Base-by-base conservation (phyloP, 1,140 invertebrate genomes). In the Drosophila micromelanica region DNA sequence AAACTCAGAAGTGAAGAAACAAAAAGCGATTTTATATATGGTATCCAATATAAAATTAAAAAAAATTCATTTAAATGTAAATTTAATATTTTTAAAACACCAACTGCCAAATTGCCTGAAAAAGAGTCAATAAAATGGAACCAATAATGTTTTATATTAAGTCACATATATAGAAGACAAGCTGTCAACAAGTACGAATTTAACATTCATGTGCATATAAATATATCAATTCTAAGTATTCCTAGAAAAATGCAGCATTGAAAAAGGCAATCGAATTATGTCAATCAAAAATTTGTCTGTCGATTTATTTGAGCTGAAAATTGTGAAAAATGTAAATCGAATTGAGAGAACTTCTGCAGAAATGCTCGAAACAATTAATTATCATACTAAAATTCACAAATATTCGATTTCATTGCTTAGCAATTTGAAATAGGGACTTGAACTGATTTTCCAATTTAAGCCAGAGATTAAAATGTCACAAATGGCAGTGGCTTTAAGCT, bases 401-500 rank as follows among this genome's bases (percentile, higher is more conserved):
- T 15, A 32, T 51, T 17, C 13, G 13, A 17, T 45, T 45, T 17
- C 11, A 7, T 45, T 45, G 42, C 13, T 0, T 0, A 15, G 3
- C 13, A 45, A 13, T 45, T 45, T 45, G 7, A 38, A 38, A 38
- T 0, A 12, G 4, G 9, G 15, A 13, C 42, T 8, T 43, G 1
- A 51, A 51, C 8, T 20, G 35, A 1, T 62, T 20, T 57, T 8
- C 37, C 13, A 63, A 52, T n/a, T 23, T 62, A 45, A 35, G 35
- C 15, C 48, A 30, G 32, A 57, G 42, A 23, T 23, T 23, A 23
- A 2, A 23, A 23, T 23, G 20, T 23, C 20, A 23, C 20, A 23
- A 23, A 40, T 32, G 67, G 43, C 63, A 70, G 59, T 32, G 38
- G 23, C 30, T 45, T 69, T 46, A 48, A 69, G 48, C 20, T 35